These are phyloP conservation scores for Aethina tumida DNA, from an alignment of 1,140 invertebrate species.

Conservation along the genomic window DNA sequence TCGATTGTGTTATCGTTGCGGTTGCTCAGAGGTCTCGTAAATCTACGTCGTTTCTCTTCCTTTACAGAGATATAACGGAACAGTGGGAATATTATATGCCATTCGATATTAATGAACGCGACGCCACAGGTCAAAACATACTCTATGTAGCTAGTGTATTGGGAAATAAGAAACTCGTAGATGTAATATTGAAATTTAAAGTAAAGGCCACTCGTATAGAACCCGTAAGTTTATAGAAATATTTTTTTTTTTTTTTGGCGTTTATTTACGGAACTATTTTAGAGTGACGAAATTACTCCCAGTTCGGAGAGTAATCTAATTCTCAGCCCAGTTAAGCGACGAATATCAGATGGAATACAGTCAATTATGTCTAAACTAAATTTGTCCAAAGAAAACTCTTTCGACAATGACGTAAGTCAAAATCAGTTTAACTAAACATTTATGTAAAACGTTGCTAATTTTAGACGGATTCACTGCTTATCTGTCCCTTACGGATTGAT, in stretches of 20 bases:
- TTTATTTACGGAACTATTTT: slow-evolving; percentile 8
- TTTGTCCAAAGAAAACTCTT: slow-evolving; percentile 39
- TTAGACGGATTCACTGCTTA: not conserved
- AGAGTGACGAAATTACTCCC: slow-evolving; percentile 34
- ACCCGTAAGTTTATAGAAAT: slow-evolving; percentile 17
- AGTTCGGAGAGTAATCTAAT: slow-evolving; percentile 33
- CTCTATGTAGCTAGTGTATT: slow-evolving; percentile 80
- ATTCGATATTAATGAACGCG: slow-evolving; percentile 83
- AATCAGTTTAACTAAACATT: too few species aligned
- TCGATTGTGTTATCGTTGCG: too few species aligned
- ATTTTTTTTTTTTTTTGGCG: slow-evolving; percentile 1
- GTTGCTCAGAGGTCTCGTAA: too few species aligned
- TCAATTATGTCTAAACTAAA: slow-evolving; percentile 76
- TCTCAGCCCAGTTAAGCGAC: slow-evolving; percentile 53
- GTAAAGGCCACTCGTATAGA: slow-evolving; percentile 50
- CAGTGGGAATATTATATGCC: slow-evolving; percentile 76
- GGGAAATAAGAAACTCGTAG: slow-evolving; percentile 72
- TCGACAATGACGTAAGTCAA: slow-evolving; percentile 33
- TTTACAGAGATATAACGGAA: slow-evolving; percentile 54
- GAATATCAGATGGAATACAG: slow-evolving; percentile 80
- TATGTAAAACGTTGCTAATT: not conserved
- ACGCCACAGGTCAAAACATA: slow-evolving; percentile 81
- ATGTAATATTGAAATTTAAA: slow-evolving; percentile 64
- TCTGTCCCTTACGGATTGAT: slow-evolving; percentile 64
- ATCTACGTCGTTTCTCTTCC: slow-evolving; percentile 9